Base-by-base conservation (phyloP, 2,888 invertebrate genomes). In the Temnothorax rugatulus region DNA sequence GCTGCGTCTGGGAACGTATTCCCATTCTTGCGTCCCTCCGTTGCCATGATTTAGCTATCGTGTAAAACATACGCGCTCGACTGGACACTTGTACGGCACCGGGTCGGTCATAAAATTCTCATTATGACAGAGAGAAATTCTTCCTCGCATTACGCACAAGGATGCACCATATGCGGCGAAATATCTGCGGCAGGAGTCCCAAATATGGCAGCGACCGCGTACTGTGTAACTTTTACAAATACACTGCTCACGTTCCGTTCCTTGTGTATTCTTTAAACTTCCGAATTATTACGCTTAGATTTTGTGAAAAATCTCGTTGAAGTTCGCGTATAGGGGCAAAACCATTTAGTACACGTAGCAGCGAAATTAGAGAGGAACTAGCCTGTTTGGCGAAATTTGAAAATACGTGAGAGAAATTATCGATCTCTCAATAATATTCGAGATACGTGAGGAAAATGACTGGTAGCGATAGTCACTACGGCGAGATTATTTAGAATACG, bases 1-100 rank as follows among this genome's bases (percentile, higher is more conserved):
- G 38, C 52, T 41, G 44, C 18, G 64, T 84, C 52, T 71, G 63
- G 29, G 13, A 82, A 63, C 15, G 44, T 66, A 34, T 52, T 52
- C n/a, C 75, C 59, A 29, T 25, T 66, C 68, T 68, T 38, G 50
- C 61, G 63, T 61, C 38, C 44, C 38, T 54, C 76, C 50, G 50
- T 79, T 50, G 15, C 34, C 25, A 77, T 84, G 88, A 87, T 87
- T 85, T 84, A 86, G 71, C 64, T 79, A 64, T 57, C 73, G 68
- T 57, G 84, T 38, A 61, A 75, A 71, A 52, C 77, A 69, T 68
- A 83, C 82, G 69, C 41, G 83, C 47, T 77, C 63, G 66, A 68
- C 64, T 44, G 57, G 82, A 64, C 85, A 59, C 76, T 83, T 82
- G 73, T 68, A 59, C 38, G n/a, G 11, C 4, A 21, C 13, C 44